Evolutionary conservation across 2,113 vertebrate genomes (phyloP).

Genomic region (Lepisosteus osseus): DNA sequence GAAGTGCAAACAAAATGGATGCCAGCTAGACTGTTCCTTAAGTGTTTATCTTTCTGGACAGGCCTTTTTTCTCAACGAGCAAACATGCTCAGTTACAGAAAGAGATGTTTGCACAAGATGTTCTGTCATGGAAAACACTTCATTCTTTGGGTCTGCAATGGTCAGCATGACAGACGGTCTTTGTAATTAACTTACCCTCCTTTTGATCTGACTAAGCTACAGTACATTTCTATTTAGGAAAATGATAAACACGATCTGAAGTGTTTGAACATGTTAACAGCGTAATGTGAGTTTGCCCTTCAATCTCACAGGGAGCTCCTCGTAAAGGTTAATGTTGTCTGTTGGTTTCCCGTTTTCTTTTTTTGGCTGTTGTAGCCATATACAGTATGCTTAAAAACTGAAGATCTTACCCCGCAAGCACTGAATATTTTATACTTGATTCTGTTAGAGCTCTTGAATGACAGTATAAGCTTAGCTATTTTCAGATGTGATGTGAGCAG

Average conservation of each 20-base stretch:
- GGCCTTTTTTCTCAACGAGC: constrained; percentile 24
- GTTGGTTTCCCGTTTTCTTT: no score
- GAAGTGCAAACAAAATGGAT: constrained; percentile 19
- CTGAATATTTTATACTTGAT: no score
- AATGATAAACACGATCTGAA: constrained; percentile 4
- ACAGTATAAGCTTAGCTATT: no score
- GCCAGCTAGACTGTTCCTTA: neutral
- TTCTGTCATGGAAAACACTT: constrained; percentile 10
- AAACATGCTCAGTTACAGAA: constrained; percentile 16
- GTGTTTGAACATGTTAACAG: constrained; percentile 15
- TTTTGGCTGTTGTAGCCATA: no score
- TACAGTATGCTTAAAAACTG: no score
- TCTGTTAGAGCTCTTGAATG: no score
- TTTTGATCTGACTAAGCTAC: neutral
- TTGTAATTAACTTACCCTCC: constrained; percentile 10
- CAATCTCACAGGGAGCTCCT: neutral
- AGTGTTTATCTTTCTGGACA: constrained; percentile 27
- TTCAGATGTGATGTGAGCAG: no score
- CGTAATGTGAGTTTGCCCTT: neutral
- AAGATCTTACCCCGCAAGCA: no score
- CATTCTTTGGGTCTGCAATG: neutral
- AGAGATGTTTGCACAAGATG: constrained; percentile 23
- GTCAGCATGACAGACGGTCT: neutral
- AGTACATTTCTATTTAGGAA: neutral
- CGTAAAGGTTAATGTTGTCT: no score